Conservation (phyloP, 2,888 invertebrate species). For the Cordylochernes scorpioides region DNA sequence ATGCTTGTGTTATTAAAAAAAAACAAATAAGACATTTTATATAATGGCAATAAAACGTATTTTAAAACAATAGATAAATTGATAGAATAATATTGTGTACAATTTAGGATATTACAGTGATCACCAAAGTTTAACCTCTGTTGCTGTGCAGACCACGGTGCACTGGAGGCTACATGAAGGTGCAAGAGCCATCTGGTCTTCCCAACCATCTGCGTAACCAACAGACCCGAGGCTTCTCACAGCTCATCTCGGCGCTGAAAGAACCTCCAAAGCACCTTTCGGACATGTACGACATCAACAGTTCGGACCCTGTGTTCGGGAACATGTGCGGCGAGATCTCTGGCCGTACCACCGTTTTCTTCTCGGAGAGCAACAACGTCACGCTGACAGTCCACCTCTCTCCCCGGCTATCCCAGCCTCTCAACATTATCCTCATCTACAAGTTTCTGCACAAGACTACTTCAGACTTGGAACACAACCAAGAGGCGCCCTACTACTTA, state of each 20-base stretch:
- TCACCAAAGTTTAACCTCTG: too few species aligned
- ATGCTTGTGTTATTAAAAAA: too few species aligned
- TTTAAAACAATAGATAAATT: too few species aligned
- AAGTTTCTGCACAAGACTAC: conserved; percentile 5
- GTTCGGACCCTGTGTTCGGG: conserved; percentile 9
- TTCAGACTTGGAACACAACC: conserved; percentile 22
- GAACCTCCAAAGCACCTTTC: conserved; percentile 10
- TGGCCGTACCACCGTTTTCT: conserved; percentile 10
- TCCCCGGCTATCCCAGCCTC: conserved; percentile 32
- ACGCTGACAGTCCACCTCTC: conserved; percentile 39
- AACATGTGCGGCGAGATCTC: conserved; percentile 11
- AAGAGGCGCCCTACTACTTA: conserved; percentile 39
- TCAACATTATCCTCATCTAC: conserved; percentile 37
- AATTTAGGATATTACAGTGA: too few species aligned
- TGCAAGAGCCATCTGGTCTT: conserved; percentile 8
- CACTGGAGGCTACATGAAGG: conserved; percentile 10
- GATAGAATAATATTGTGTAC: too few species aligned
- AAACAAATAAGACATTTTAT: too few species aligned
- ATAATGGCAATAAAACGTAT: too few species aligned
- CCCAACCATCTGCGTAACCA: conserved; percentile 8
- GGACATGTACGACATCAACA: conserved; percentile 7
- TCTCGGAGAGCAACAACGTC: conserved; percentile 39
- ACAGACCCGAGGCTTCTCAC: conserved; percentile 12
- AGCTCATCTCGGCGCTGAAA: conserved; percentile 12
- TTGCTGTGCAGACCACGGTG: too few species aligned